Evolutionary conservation across 2,113 vertebrate genomes (phyloP).

Genomic region (Psittacula cyanocephala): DNA sequence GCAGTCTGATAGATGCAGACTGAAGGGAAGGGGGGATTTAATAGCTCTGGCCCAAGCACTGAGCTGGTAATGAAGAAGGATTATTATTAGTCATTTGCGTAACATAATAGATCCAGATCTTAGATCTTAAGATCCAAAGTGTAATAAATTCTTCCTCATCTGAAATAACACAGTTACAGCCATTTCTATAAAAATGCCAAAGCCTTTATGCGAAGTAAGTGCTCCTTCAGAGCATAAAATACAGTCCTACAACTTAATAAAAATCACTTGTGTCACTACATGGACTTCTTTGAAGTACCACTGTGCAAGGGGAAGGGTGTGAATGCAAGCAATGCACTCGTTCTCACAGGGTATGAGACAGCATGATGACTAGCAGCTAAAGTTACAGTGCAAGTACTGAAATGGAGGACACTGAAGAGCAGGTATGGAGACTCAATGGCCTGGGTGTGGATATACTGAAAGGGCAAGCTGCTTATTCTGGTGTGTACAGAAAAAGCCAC

Average conservation of each 20-base stretch:
- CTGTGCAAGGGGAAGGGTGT: background rate
- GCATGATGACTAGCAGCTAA: background rate
- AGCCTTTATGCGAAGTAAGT: background rate
- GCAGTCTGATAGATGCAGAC: background rate
- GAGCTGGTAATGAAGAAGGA: background rate
- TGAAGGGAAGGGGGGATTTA: background rate
- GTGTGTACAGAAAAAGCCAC: background rate
- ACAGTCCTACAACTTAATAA: background rate
- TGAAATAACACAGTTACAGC: slow-evolving; percentile 5
- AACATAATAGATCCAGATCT: background rate
- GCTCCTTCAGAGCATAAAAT: slow-evolving; percentile 15
- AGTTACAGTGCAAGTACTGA: background rate
- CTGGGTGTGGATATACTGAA: background rate
- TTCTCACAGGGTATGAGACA: background rate
- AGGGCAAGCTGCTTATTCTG: background rate
- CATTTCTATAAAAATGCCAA: slow-evolving; percentile 36
- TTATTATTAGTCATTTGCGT: slow-evolving; percentile 30
- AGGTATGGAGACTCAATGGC: background rate
- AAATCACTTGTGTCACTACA: background rate
- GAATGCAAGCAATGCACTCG: background rate
- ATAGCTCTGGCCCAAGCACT: background rate
- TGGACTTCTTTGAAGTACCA: background rate
- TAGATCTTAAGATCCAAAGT: background rate
- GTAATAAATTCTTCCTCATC: background rate
- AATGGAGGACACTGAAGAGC: background rate